These are phyloP conservation scores for Planococcus citri DNA, from an alignment of 1,140 invertebrate species.

Conservation along the genomic window DNA sequence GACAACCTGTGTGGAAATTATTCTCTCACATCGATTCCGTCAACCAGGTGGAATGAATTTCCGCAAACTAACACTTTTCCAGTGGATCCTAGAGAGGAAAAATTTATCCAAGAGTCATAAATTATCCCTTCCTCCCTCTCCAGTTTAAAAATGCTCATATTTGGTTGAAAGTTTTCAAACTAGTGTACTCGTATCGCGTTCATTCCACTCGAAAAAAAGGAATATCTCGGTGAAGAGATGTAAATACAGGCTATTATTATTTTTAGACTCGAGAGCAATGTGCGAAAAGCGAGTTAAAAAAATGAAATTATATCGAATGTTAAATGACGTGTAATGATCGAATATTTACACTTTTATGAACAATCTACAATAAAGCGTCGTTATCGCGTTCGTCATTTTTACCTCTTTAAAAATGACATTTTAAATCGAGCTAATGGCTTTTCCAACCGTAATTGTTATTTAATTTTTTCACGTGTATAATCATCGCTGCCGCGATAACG, in stretches of 20 bases:
- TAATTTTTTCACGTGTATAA: not conserved
- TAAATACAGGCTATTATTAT: constrained; percentile 1
- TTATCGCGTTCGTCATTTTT: not conserved
- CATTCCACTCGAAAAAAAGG: too few relatives aligned
- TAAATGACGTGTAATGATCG: not conserved
- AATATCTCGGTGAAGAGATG: not conserved
- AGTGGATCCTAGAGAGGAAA: too few relatives aligned
- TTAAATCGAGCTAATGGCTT: not conserved
- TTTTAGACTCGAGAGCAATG: not conserved
- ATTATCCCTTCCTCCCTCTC: too few relatives aligned
- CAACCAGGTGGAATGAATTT: too few relatives aligned
- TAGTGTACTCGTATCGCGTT: too few relatives aligned
- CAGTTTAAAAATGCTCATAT: too few relatives aligned
- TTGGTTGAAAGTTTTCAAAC: too few relatives aligned
- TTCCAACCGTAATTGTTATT: not conserved
- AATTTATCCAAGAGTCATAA: too few relatives aligned
- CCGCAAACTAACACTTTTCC: too few relatives aligned
- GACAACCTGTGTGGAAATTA: too few relatives aligned
- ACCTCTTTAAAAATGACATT: not conserved
- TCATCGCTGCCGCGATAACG: not conserved
- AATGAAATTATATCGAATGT: constrained; percentile 4
- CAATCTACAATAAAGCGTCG: not conserved
- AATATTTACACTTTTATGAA: constrained; percentile 1
- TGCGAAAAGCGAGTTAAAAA: not conserved
- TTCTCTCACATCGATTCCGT: too few relatives aligned